Evolutionary conservation across 2,888 invertebrate species (phyloP).

Genomic region (Amorpha juglandis): DNA sequence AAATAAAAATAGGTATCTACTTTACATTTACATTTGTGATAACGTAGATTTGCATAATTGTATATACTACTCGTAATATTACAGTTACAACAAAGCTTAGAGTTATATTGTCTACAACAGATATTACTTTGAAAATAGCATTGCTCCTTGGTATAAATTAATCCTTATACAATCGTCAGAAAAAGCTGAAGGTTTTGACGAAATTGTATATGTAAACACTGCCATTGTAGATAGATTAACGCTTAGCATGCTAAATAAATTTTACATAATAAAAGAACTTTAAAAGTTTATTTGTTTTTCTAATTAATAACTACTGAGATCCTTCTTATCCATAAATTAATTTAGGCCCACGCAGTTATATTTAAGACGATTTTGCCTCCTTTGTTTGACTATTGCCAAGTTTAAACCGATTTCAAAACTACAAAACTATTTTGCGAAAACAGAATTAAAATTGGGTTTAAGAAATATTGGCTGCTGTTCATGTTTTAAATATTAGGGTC

Average conservation of each 20-base stretch:
- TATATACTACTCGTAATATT: conserved; percentile 41
- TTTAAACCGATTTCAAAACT: too few species aligned
- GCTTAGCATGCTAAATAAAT: conserved; percentile 44
- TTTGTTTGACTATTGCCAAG: too few species aligned
- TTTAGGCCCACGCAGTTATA: too few species aligned
- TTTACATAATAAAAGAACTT: conserved; percentile 56
- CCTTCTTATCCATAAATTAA: too few species aligned
- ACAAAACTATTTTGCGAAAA: too few species aligned
- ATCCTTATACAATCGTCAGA: neutral
- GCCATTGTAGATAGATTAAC: conserved; percentile 77
- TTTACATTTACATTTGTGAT: conserved; percentile 21
- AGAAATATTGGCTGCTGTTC: too few species aligned
- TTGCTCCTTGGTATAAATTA: neutral
- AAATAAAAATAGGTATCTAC: conserved; percentile 23
- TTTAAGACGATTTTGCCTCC: too few species aligned
- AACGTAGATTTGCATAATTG: conserved; percentile 38
- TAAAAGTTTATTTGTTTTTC: conserved; percentile 39
- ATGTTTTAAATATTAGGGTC: too few species aligned
- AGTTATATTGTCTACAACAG: neutral
- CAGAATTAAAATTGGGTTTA: too few species aligned
- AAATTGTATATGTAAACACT: conserved; percentile 55
- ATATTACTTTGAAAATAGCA: neutral
- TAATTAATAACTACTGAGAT: too few species aligned
- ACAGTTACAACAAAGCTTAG: conserved; percentile 25
- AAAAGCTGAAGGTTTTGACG: neutral